phyloP scores from a whole-genome alignment of 2,888 invertebrate genomes.

The Hirtodrosophila alboralis region DNA sequence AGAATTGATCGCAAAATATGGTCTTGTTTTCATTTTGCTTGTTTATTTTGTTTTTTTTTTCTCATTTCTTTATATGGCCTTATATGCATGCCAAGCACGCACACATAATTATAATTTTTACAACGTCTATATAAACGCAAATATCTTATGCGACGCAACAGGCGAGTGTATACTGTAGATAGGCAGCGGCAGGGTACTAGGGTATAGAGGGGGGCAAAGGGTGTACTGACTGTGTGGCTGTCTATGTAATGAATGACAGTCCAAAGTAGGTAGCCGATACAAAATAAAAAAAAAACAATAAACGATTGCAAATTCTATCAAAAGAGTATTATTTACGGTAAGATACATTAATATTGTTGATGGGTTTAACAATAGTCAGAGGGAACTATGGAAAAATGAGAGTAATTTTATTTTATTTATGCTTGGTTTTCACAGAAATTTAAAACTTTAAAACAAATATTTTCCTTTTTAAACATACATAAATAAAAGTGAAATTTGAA shows the following conservation, averaged over 20 bases:
- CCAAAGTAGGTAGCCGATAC: conserved; percentile 60
- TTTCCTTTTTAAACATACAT: too few species aligned
- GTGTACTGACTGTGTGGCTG: conserved; percentile 17
- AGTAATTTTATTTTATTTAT: too few species aligned
- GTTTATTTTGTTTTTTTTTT: conserved; percentile 1
- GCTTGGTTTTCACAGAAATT: too few species aligned
- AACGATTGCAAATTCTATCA: conserved; percentile 37
- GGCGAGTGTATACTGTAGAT: neutral
- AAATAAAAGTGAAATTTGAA: too few species aligned
- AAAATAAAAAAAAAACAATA: conserved; percentile 6
- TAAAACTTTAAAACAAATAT: too few species aligned
- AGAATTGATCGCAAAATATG: conserved; percentile 73
- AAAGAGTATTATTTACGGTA: neutral
- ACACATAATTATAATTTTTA: conserved; percentile 79
- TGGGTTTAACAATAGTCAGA: too few species aligned
- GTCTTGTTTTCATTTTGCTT: conserved; percentile 53
- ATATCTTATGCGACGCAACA: conserved; percentile 64
- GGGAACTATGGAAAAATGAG: too few species aligned
- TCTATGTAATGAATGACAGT: conserved; percentile 65
- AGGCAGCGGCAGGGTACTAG: too few species aligned
- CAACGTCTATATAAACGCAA: conserved; percentile 78
- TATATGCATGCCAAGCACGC: conserved; percentile 63
- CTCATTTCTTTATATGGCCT: conserved; percentile 16
- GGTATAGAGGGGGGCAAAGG: neutral
- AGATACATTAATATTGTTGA: neutral